Evolutionary conservation across 2,797 vertebrate genomes (phyloP), one percentile per base, ranked within the genome.

Genomic region (Zenarchopterus dispar): DNA sequence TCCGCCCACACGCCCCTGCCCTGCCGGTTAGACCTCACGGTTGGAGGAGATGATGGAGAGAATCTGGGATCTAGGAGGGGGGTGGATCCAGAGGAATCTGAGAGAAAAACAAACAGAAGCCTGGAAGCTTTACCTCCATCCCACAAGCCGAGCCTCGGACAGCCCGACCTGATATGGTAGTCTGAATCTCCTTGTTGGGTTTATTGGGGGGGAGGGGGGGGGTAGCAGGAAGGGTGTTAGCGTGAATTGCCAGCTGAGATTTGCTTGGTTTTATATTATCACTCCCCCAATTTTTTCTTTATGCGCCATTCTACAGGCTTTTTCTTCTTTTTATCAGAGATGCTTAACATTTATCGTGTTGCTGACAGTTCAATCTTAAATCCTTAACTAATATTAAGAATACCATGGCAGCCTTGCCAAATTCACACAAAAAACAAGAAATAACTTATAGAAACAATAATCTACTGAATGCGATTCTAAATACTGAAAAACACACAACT

Each of bases 11-110:
- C 88, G 91, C 94, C 94, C 93, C 91, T 94, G 94, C 93, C 93
- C 94, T 93, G 90, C 90, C 91, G 92, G 91, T 95, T 93, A 94
- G 93, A 93, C 93, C 93, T 86, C 88, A 91, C 92, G 92, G 94
- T 91, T 95, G 90, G 90, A 92, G 85, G 88, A 91, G 90, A 93
- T 91, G 90, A 92, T 92, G 88, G 89, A 91, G 89, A 91, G 91
- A 91, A 93, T 92, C 89, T 91, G 91, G 88, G 83, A 88, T 91
- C 88, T 80, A 85, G 73, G 85, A 87, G 87, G 89, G 88, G 87
- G 87, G 84, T 74, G 74, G 83, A 89, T 91, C 88, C 91, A 85
- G 84, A 93, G 92, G 92, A 93, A 92, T 93, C 87, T 88, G 84
- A 83, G 85, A 88, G 71, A 82, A 73, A 76, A 62, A 74, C 55